These are phyloP conservation scores for Lophura swinhoii DNA, from an alignment of 2,797 vertebrate genomes.

Conservation along the genomic window DNA sequence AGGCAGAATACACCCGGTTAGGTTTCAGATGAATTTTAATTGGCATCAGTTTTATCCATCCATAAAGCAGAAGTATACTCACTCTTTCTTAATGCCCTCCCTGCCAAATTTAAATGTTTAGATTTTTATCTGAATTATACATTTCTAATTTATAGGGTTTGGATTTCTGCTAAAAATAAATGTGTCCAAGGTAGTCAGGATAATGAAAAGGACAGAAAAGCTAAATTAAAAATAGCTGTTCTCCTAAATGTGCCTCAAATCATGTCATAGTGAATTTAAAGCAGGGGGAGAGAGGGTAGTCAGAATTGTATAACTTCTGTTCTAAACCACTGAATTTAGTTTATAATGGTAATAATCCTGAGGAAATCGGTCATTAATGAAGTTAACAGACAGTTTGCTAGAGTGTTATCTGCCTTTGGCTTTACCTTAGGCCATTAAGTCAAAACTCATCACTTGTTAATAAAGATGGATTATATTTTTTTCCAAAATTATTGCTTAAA, in stretches of 20 bases:
- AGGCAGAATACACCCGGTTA: not conserved
- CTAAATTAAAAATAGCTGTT: not conserved
- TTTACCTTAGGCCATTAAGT: slow-evolving; percentile 40
- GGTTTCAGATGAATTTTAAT: slow-evolving; percentile 66
- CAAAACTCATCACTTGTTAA: slow-evolving; percentile 35
- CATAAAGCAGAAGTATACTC: not conserved
- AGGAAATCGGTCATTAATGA: slow-evolving; percentile 51
- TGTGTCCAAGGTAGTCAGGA: not conserved
- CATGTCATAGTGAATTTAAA: not conserved
- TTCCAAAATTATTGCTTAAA: slow-evolving; percentile 17
- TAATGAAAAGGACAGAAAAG: not conserved
- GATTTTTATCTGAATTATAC: not conserved
- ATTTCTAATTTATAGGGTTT: not conserved
- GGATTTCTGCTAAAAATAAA: not conserved
- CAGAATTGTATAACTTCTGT: not conserved
- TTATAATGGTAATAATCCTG: slow-evolving; percentile 40
- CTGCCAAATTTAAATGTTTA: slow-evolving; percentile 30
- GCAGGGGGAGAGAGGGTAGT: not conserved
- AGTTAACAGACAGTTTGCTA: slow-evolving; percentile 44
- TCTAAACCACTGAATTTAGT: slow-evolving; percentile 17
- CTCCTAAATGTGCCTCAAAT: not conserved
- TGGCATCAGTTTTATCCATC: slow-evolving; percentile 41
- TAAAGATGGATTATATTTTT: not conserved
- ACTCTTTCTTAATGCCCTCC: not conserved
- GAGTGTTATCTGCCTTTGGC: slow-evolving; percentile 27